phyloP scores from a whole-genome alignment of 1,140 invertebrate genomes.

The Hesperophylax magnus region DNA sequence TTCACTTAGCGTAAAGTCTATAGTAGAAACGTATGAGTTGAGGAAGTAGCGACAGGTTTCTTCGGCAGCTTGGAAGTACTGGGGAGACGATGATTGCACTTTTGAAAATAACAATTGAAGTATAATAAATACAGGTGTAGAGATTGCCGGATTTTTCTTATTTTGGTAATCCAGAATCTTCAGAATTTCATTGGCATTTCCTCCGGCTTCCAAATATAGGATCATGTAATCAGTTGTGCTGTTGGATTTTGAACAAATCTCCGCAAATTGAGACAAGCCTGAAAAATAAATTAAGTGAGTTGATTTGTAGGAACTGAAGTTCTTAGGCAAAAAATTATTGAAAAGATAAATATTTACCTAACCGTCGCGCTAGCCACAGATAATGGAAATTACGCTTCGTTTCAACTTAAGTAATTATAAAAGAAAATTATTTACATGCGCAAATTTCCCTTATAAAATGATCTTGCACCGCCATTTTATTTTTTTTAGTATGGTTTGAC shows the following conservation, averaged over 20 bases:
- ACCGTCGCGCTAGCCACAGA: too few species aligned
- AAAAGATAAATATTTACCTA: too few species aligned
- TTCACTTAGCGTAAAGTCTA: conserved; percentile 78
- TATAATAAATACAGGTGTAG: conserved; percentile 73
- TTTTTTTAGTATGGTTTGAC: too few species aligned
- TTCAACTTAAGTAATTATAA: too few species aligned
- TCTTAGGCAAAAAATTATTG: not conserved
- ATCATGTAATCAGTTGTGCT: conserved; percentile 70
- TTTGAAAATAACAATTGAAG: conserved; percentile 77
- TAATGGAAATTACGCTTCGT: too few species aligned
- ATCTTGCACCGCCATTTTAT: too few species aligned
- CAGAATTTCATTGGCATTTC: conserved; percentile 77
- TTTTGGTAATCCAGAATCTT: conserved; percentile 72
- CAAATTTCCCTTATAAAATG: too few species aligned
- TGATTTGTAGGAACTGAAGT: not conserved
- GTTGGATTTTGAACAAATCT: conserved; percentile 67
- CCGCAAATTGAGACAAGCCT: conserved; percentile 72
- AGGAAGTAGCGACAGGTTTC: conserved; percentile 78
- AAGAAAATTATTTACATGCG: too few species aligned
- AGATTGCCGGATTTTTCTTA: conserved; percentile 71
- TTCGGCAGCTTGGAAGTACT: conserved; percentile 72
- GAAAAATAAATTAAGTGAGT: conserved; percentile 58
- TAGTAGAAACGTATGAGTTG: conserved; percentile 74
- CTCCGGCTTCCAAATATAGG: conserved; percentile 77
- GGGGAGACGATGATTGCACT: conserved; percentile 74